These are phyloP conservation scores for Sitobion miscanthi DNA, from an alignment of 1,140 invertebrate genomes.

Conservation along the genomic window DNA sequence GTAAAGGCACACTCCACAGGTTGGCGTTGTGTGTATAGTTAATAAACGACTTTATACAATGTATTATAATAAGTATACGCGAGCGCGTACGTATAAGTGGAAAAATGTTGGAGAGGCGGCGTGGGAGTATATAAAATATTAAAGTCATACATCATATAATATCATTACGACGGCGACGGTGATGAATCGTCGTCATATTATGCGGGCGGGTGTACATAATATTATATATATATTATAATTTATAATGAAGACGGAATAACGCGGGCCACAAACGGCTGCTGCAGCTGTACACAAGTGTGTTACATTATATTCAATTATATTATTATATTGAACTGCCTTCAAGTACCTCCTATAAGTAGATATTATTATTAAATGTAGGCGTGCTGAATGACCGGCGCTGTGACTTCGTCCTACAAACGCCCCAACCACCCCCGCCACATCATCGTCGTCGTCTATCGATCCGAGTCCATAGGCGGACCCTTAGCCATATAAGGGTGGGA, in stretches of 20 bases:
- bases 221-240: not conserved
- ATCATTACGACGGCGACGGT: not conserved
- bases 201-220: not conserved
- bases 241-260: not conserved
- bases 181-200: not conserved
- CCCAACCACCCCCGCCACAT: not conserved
- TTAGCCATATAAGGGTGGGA: not conserved
- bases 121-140: not conserved
- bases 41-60: not conserved
- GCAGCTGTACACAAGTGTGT: not conserved
- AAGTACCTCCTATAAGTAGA: not conserved
- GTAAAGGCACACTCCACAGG: not conserved
- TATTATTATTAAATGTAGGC: not conserved
- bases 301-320: slow-evolving; percentile 4
- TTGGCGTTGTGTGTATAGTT: not conserved
- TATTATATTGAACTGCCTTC: not conserved
- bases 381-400: not conserved
- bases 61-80: not conserved
- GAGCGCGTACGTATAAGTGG: not conserved
- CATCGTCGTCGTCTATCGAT: not conserved
- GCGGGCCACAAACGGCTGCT: slow-evolving; percentile 14
- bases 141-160: not conserved
- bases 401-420: too few relatives aligned
- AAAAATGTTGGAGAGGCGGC: not conserved
- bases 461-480: not conserved